These are phyloP conservation scores for Lichenostomus cassidix DNA, from an alignment of 2,113 vertebrate species.

Conservation along the genomic window DNA sequence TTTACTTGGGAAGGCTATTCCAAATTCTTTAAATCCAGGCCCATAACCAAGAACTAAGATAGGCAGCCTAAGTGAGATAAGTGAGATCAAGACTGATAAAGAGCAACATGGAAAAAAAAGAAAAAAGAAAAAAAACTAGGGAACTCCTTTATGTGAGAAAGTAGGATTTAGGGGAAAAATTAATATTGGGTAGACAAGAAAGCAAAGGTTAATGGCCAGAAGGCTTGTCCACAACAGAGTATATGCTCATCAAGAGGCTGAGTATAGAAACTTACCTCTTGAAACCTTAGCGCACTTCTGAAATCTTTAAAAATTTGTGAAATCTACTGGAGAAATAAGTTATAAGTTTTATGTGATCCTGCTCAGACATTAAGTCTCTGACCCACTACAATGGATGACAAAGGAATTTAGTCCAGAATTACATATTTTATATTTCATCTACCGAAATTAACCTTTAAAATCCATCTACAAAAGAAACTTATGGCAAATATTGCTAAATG, in stretches of 20 bases:
- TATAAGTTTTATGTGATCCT: neutral
- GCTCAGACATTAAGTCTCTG: neutral
- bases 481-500: neutral
- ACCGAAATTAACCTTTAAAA: neutral
- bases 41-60: neutral
- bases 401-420: neutral
- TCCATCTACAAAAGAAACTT: neutral
- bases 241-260: rapidly evolving
- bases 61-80: neutral
- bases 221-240: neutral
- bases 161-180: neutral
- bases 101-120: neutral
- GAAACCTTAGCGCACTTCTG: neutral
- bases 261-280: neutral
- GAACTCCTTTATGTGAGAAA: neutral
- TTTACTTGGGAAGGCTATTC: neutral
- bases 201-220: neutral
- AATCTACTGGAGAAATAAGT: neutral
- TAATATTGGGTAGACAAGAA: neutral
- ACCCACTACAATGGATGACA: neutral
- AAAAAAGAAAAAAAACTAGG: neutral
- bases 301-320: neutral
- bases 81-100: neutral
- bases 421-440: neutral
- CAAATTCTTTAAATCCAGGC: neutral